Percentiles rank a stretch among this genome's conserved stretches.
Conservation (phyloP, 2,797 vertebrate species). For the Gymnoscopelus microlampas region DNA sequence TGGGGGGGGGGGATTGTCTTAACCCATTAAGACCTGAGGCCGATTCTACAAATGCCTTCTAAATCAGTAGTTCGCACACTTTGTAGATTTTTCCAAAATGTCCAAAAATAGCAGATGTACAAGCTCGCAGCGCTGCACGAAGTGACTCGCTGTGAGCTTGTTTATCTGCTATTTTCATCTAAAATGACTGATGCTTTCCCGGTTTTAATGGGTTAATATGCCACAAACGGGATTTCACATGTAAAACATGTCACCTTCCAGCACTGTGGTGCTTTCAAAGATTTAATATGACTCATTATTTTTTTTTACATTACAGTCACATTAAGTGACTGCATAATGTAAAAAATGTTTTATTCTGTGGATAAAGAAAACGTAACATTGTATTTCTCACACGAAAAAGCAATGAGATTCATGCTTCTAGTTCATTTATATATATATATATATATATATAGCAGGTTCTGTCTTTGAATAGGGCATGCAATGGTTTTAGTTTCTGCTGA, state of each 20-base stretch:
- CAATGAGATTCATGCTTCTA: slow-evolving; percentile 27
- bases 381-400: slow-evolving; percentile 48
- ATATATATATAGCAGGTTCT: slow-evolving; percentile 44
- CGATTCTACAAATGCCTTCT: too few species aligned
- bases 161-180: too few species aligned
- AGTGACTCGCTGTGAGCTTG: too few species aligned
- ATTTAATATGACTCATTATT: neutral
- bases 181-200: too few species aligned
- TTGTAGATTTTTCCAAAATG: too few species aligned
- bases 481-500: slow-evolving; percentile 33
- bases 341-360: slow-evolving; percentile 31
- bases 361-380: slow-evolving; percentile 31
- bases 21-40: too few species aligned
- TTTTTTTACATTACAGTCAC: neutral
- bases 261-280: slow-evolving; percentile 40
- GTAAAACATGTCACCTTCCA: slow-evolving; percentile 32
- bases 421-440: neutral
- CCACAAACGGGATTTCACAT: slow-evolving; percentile 28
- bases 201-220: slow-evolving; percentile 22
- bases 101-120: too few species aligned
- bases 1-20: neutral
- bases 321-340: slow-evolving; percentile 9
- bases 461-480: slow-evolving; percentile 46
- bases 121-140: too few species aligned
- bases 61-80: too few species aligned